Evolutionary conservation across 2,797 vertebrate species (phyloP).

Genomic region (Garrulus glandarius): DNA sequence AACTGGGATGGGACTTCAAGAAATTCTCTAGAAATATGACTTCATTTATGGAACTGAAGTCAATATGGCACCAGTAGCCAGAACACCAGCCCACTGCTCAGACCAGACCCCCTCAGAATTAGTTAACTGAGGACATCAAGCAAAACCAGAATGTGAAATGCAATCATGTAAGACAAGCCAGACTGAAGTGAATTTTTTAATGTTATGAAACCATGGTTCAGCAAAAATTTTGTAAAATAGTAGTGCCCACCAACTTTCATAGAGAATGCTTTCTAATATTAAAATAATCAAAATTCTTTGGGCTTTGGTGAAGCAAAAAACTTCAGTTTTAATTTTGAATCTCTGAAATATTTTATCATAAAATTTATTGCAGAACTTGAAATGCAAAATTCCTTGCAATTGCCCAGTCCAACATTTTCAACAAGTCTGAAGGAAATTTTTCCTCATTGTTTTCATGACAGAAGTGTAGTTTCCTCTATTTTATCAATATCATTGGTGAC

Average conservation of each 20-base stretch:
- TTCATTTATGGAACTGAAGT: not conserved
- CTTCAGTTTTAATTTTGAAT: not conserved
- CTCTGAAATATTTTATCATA: not conserved
- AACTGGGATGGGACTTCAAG: not conserved
- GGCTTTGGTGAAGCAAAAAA: not conserved
- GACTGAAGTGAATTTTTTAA: not conserved
- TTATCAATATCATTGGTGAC: not conserved
- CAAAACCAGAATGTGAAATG: not conserved
- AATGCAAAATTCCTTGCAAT: not conserved
- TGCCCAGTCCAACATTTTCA: not conserved
- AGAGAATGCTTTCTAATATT: not conserved
- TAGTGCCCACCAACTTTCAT: not conserved
- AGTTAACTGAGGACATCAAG: not conserved
- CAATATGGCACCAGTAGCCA: not conserved
- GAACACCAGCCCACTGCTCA: not conserved
- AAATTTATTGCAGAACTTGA: not conserved
- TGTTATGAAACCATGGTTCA: not conserved
- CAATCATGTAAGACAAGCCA: not conserved
- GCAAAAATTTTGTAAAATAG: not conserved
- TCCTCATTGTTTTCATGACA: not conserved
- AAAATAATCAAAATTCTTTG: not conserved
- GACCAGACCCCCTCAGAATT: not conserved
- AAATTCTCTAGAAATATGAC: not conserved
- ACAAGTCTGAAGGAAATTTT: not conserved
- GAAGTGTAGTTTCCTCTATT: not conserved